phyloP scores from a whole-genome alignment of 2,888 invertebrate genomes.

The Germaria angustata region DNA sequence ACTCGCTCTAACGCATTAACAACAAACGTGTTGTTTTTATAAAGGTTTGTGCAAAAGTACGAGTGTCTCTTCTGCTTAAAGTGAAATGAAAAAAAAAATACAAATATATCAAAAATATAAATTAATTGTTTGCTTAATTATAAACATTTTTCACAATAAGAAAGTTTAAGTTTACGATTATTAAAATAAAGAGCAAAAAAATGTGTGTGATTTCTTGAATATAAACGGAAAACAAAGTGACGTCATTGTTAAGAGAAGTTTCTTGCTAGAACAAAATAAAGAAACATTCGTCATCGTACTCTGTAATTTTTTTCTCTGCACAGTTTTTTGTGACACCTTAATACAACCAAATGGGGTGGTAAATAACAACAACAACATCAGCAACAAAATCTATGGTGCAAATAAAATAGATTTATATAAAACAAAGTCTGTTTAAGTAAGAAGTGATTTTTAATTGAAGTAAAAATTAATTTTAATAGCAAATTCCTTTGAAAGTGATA shows the following conservation, averaged over 20 bases:
- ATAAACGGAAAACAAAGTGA: slow-evolving; percentile 40
- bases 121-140: neutral
- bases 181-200: neutral
- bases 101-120: neutral
- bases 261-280: slow-evolving; percentile 32
- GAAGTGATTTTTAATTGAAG: neutral
- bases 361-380: slow-evolving; percentile 39
- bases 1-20: slow-evolving; percentile 55
- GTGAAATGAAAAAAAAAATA: slow-evolving; percentile 29
- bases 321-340: slow-evolving; percentile 23
- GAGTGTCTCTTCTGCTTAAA: neutral
- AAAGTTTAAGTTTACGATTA: neutral
- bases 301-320: too few species aligned
- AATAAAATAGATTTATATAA: neutral
- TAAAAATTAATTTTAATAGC: neutral
- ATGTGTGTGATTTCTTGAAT: neutral
- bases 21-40: slow-evolving; percentile 23
- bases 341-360: slow-evolving; percentile 58
- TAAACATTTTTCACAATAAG: neutral
- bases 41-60: slow-evolving; percentile 64
- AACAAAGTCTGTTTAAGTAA: neutral
- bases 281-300: slow-evolving; percentile 58
- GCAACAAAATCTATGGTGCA: slow-evolving; percentile 8
- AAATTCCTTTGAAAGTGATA: neutral
- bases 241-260: slow-evolving; percentile 51